These are phyloP conservation scores for Athene cunicularia DNA, from an alignment of 2,113 vertebrate genomes.

Conservation along the genomic window DNA sequence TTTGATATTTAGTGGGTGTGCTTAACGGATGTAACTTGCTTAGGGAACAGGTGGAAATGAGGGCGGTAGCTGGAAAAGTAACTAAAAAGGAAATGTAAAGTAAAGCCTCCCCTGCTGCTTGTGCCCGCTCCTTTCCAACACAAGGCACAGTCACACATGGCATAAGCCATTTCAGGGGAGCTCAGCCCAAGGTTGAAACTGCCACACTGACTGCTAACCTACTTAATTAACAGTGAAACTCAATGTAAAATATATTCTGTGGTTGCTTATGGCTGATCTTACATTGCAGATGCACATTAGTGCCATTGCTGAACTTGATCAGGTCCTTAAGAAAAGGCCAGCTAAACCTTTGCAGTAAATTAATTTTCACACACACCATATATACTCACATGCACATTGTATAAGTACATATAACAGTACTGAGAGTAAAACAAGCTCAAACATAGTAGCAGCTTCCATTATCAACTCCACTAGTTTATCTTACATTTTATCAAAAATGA, in stretches of 20 bases:
- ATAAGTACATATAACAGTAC: not conserved
- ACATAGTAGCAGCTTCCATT: not conserved
- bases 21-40: not conserved
- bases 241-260: not conserved
- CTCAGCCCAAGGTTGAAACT: not conserved
- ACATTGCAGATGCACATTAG: not conserved
- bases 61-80: slow-evolving; percentile 27
- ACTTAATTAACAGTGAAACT: not conserved
- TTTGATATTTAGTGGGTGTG: slow-evolving; percentile 29
- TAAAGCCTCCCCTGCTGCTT: not conserved
- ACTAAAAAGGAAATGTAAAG: not conserved
- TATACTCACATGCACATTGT: rapidly evolving
- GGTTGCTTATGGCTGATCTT: not conserved
- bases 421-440: not conserved
- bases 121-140: not conserved
- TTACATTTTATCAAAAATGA: not conserved
- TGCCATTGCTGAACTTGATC: not conserved
- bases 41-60: slow-evolving; percentile 45
- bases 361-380: not conserved
- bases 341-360: not conserved
- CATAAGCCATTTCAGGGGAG: not conserved
- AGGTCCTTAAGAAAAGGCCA: not conserved
- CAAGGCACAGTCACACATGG: not conserved
- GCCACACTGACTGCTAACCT: not conserved
- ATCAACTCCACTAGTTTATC: not conserved